phyloP scores from a whole-genome alignment of 2,113 vertebrate genomes.

The Spermophilus dauricus region DNA sequence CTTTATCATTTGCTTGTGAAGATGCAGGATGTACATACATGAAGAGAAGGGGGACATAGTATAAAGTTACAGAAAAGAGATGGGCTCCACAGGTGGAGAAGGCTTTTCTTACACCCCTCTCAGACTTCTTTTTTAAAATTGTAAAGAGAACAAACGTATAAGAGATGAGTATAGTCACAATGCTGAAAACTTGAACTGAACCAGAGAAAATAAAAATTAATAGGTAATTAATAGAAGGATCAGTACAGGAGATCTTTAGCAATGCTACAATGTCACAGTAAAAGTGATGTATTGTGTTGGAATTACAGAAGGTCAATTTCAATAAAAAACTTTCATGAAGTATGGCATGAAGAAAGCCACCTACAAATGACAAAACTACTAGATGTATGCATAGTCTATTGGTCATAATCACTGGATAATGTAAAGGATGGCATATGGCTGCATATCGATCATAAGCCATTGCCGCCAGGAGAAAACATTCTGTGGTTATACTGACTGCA shows the following conservation, averaged over 20 bases:
- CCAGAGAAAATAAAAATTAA: slow-evolving; percentile 75
- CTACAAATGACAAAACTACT: slow-evolving; percentile 45
- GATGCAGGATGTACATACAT: slow-evolving; percentile 58
- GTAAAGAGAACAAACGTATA: slow-evolving; percentile 63
- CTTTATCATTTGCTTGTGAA: neutral
- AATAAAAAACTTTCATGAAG: slow-evolving; percentile 64
- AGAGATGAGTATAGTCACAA: slow-evolving; percentile 71
- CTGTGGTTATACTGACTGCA: slow-evolving; percentile 45
- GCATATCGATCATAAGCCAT: slow-evolving; percentile 80
- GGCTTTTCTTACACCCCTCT: slow-evolving; percentile 48
- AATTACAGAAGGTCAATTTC: slow-evolving; percentile 68
- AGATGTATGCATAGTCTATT: slow-evolving; percentile 39
- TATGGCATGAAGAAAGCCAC: slow-evolving; percentile 35
- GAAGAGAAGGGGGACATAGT: slow-evolving; percentile 61
- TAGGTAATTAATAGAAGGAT: slow-evolving; percentile 69
- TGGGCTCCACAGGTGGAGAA: slow-evolving; percentile 73
- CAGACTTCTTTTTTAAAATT: slow-evolving; percentile 60
- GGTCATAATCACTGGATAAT: slow-evolving; percentile 75
- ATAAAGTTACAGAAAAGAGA: slow-evolving; percentile 63
- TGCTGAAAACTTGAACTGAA: slow-evolving; percentile 63
- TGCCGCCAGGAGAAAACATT: slow-evolving; percentile 77
- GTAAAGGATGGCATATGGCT: slow-evolving; percentile 79
- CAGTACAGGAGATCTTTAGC: slow-evolving; percentile 75
- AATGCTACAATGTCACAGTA: slow-evolving; percentile 79
- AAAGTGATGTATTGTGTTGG: slow-evolving; percentile 74